Evolutionary conservation across 2,113 vertebrate genomes (phyloP).

Genomic region (Dipodomys ordii): DNA sequence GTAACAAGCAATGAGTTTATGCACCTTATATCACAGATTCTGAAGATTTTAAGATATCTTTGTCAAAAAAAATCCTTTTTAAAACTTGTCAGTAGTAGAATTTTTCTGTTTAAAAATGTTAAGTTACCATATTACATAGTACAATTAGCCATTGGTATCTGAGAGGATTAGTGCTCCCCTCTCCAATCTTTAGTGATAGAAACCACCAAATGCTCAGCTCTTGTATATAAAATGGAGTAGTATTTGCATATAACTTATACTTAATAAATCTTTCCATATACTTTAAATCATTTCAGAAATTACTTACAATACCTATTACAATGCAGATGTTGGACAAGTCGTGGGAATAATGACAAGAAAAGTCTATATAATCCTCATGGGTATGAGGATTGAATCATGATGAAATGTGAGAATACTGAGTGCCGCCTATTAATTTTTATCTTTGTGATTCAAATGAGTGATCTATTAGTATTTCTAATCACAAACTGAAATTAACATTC

Average conservation of each 20-base stretch:
- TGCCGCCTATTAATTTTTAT: constrained; percentile 34
- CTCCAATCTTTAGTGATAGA: neutral
- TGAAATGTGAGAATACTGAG: neutral
- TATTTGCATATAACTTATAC: neutral
- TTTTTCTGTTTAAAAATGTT: constrained; percentile 42
- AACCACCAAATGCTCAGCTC: neutral
- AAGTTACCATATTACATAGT: neutral
- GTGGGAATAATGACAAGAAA: neutral
- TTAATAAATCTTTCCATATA: neutral
- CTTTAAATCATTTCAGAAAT: neutral
- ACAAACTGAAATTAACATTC: constrained; percentile 54
- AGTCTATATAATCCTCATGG: neutral
- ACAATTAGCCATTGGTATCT: neutral
- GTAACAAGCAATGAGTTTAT: constrained; percentile 49
- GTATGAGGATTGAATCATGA: neutral
- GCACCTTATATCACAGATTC: constrained; percentile 39
- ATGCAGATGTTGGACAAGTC: neutral
- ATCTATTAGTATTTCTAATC: constrained; percentile 42
- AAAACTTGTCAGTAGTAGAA: constrained; percentile 4
- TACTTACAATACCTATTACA: neutral
- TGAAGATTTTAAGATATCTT: constrained; percentile 38
- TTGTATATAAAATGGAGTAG: neutral
- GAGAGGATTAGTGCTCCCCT: neutral
- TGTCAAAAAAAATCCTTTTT: constrained; percentile 42
- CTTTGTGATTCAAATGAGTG: constrained; percentile 56